These are phyloP conservation scores for Meloidogyne hapla DNA, from an alignment of 1,140 invertebrate species.

Conservation along the genomic window DNA sequence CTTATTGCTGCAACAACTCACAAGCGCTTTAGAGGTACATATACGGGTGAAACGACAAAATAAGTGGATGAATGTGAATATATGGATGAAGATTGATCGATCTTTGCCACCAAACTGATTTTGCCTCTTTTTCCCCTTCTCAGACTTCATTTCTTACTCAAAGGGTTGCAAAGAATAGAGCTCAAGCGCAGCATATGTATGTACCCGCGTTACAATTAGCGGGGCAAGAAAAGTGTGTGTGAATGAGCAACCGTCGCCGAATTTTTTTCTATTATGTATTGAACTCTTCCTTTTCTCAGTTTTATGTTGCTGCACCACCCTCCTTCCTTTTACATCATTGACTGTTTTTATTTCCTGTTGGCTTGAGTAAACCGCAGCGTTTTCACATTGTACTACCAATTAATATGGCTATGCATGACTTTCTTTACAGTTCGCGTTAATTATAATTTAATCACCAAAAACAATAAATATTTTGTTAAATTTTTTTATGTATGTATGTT, in stretches of 20 bases:
- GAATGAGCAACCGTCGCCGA: conserved; percentile 4
- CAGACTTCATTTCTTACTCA: not conserved
- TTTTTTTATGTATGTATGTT: no score
- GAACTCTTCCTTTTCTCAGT: conserved; percentile 2
- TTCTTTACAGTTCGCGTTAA: not conserved
- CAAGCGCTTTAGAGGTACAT: not conserved
- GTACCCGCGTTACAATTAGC: not conserved
- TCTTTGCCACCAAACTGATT: not conserved
- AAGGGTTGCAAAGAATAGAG: not conserved
- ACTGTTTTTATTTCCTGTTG: conserved; percentile 3
- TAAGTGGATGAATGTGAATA: no score
- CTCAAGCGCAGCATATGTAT: not conserved
- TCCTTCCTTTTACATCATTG: not conserved
- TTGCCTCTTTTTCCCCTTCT: not conserved
- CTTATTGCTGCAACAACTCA: no score
- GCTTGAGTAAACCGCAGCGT: not conserved
- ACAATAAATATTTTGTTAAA: no score
- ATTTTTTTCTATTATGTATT: not conserved
- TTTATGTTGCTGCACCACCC: not conserved
- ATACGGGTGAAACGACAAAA: no score
- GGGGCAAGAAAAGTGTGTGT: not conserved
- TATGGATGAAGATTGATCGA: not conserved
- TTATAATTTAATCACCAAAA: not conserved
- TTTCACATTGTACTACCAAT: not conserved
- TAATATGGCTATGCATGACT: not conserved